phyloP scores from a whole-genome alignment of 1,140 invertebrate species.

The Saccostrea cuccullata region DNA sequence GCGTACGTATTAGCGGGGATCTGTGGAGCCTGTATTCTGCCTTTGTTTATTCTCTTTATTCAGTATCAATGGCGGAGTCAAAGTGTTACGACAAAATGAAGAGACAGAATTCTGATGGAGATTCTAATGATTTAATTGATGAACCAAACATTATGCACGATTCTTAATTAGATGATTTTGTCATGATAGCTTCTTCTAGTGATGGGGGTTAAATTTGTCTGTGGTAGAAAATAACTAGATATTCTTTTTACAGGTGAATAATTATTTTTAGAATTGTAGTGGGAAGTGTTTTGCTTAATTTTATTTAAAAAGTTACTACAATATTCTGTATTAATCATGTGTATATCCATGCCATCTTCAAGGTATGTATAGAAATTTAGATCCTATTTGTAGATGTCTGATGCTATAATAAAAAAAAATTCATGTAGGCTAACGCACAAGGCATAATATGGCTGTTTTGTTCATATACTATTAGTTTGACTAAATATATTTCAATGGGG shows the following conservation, averaged over 20 bases:
- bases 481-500: neutral
- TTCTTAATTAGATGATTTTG: neutral
- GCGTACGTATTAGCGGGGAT: slow-evolving; percentile 73
- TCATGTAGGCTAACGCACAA: neutral
- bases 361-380: no score
- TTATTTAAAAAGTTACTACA: no score
- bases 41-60: slow-evolving; percentile 65
- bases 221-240: no score
- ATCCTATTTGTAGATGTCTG: no score
- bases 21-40: slow-evolving; percentile 67
- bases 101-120: slow-evolving; percentile 2
- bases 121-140: slow-evolving; percentile 31
- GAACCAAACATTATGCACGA: slow-evolving; percentile 11
- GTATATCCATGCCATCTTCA: no score
- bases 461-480: neutral
- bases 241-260: no score
- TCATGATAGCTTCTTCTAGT: neutral
- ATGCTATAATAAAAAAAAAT: no score
- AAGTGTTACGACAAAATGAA: neutral
- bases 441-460: neutral
- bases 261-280: no score
- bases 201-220: no score
- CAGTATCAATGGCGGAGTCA: slow-evolving; percentile 64
- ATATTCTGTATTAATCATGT: neutral
- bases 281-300: no score